phyloP scores from a whole-genome alignment of 1,140 invertebrate species.

The Anastatus disparis region DNA sequence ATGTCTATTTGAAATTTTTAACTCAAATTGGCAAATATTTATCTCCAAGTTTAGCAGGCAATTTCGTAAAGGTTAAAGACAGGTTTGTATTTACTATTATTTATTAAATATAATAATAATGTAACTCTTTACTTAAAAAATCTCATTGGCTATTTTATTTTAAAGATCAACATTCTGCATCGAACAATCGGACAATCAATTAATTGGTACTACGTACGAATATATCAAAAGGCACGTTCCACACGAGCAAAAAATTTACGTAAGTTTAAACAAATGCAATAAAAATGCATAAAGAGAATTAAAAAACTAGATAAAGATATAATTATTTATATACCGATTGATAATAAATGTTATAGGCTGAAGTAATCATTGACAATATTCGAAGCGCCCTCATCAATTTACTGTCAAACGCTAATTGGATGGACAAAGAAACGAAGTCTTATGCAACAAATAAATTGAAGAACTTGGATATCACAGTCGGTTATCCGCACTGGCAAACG shows the following conservation, averaged over 20 bases:
- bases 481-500: conserved; percentile 30
- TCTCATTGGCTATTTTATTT: neutral
- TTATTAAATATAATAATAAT: too few relatives aligned
- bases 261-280: conserved; percentile 30
- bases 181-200: conserved; percentile 24
- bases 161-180: conserved; percentile 35
- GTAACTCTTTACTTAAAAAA: too few relatives aligned
- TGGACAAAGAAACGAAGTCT: conserved; percentile 27
- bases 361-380: conserved; percentile 23
- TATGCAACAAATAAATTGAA: conserved; percentile 30
- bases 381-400: conserved; percentile 6
- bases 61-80: conserved; percentile 24
- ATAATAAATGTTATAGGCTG: too few relatives aligned
- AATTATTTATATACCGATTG: too few relatives aligned
- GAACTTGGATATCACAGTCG: conserved; percentile 18
- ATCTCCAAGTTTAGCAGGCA: conserved; percentile 10
- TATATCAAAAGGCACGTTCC: conserved; percentile 34
- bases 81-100: too few relatives aligned
- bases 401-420: conserved; percentile 29
- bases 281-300: too few relatives aligned
- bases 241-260: conserved; percentile 20
- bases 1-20: conserved; percentile 35
- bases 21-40: conserved; percentile 36
- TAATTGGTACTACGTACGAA: conserved; percentile 31
- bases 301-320: too few relatives aligned